phyloP scores from a whole-genome alignment of 2,888 invertebrate genomes.

The Ariolimax columbianus region DNA sequence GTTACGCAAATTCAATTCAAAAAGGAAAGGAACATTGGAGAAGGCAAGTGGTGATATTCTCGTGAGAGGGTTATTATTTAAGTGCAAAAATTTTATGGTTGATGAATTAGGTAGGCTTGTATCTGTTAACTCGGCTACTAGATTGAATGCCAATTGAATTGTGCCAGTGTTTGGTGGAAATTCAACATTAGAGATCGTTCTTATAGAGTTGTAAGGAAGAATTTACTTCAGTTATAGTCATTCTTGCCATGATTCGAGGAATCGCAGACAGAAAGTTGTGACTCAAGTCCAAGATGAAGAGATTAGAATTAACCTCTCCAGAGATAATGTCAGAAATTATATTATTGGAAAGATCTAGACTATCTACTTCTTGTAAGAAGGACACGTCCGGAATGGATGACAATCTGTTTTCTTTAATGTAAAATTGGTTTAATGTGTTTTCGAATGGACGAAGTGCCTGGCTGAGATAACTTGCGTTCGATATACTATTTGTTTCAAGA shows the following conservation, averaged over 20 bases:
- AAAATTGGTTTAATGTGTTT: neutral
- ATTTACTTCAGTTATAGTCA: neutral
- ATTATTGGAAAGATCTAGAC: neutral
- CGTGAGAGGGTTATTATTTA: slow-evolving; percentile 9
- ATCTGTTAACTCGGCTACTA: neutral
- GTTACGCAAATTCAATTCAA: neutral
- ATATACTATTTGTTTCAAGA: neutral
- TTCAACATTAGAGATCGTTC: neutral
- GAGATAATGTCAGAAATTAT: neutral
- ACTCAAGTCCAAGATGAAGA: neutral
- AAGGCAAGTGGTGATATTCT: neutral
- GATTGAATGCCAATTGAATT: neutral
- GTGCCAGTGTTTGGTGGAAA: neutral
- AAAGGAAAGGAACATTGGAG: neutral
- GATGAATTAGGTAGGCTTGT: neutral
- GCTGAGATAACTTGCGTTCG: neutral
- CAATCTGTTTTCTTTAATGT: neutral
- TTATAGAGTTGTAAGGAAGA: neutral
- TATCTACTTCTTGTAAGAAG: neutral
- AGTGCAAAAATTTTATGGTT: neutral
- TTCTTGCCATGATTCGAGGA: neutral
- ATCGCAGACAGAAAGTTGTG: neutral
- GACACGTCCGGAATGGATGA: neutral
- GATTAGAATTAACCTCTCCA: neutral
- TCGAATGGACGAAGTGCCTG: neutral